phyloP scores from a whole-genome alignment of 2,797 vertebrate genomes.

The Hemitrygon akajei region DNA sequence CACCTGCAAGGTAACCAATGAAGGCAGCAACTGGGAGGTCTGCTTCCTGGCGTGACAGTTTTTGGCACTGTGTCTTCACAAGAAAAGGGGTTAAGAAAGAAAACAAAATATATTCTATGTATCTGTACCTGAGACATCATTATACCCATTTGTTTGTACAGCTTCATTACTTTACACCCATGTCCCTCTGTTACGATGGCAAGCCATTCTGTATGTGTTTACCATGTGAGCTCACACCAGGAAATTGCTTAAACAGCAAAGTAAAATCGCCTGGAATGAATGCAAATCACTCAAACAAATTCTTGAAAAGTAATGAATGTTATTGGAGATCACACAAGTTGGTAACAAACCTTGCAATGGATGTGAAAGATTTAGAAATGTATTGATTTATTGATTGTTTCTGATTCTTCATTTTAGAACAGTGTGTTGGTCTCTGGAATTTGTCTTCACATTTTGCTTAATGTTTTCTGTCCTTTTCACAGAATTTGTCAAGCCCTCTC shows the following conservation, averaged over 20 bases:
- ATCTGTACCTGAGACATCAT: not conserved
- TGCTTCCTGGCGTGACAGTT: not conserved
- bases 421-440: not conserved
- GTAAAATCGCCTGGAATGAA: not conserved
- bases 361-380: not conserved
- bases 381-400: not conserved
- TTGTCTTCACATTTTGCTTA: not conserved
- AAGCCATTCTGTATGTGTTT: not conserved
- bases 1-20: not conserved
- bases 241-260: not conserved
- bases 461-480: slow-evolving; percentile 16
- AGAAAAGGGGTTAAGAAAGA: not conserved
- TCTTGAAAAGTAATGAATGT: not conserved
- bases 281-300: not conserved
- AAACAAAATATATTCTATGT: not conserved
- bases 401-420: not conserved
- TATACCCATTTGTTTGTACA: no score
- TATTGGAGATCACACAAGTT: not conserved
- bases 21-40: not conserved
- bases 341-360: not conserved
- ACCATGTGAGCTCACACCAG: not conserved
- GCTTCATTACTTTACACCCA: no score
- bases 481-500: not conserved
- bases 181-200: not conserved
- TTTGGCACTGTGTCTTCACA: not conserved